Evolutionary conservation across 2,888 invertebrate species (phyloP).

Genomic region (Conops quadrifasciatus): DNA sequence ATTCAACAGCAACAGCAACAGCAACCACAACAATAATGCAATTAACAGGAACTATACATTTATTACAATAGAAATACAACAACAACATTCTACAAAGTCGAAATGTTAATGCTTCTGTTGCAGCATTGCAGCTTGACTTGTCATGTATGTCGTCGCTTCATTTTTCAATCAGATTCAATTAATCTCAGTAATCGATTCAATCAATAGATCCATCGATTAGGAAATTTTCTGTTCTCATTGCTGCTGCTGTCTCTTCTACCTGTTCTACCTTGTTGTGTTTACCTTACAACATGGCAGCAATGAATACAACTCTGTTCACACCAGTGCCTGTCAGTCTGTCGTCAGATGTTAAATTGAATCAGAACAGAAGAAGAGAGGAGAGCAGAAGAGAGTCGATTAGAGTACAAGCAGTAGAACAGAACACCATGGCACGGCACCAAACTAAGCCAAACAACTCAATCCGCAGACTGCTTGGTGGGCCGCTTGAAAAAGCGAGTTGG

Average conservation of each 20-base stretch:
- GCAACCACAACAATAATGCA: too few relatives aligned
- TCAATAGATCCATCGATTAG: background rate
- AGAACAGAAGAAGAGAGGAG: conserved; percentile 32
- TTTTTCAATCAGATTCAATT: background rate
- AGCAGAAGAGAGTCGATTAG: too few relatives aligned
- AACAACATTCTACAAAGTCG: too few relatives aligned
- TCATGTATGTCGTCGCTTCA: too few relatives aligned
- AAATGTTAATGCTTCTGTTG: too few relatives aligned
- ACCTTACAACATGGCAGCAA: conserved; percentile 13
- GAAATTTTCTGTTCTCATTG: background rate
- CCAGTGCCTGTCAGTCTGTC: conserved; percentile 59
- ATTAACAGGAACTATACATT: too few relatives aligned
- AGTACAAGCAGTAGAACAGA: too few relatives aligned
- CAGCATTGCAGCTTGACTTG: too few relatives aligned
- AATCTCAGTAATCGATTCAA: background rate
- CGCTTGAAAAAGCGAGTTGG: background rate
- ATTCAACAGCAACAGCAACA: too few relatives aligned
- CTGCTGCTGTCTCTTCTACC: background rate
- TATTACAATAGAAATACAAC: too few relatives aligned
- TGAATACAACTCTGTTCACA: conserved; percentile 28
- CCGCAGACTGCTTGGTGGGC: conserved; percentile 37
- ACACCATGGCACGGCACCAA: too few relatives aligned
- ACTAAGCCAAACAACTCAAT: conserved; percentile 46
- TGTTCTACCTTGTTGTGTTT: conserved; percentile 27
- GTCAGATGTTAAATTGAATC: conserved; percentile 53